Evolutionary conservation across 2,113 vertebrate genomes (phyloP).

Genomic region (Australoheros scitulus): DNA sequence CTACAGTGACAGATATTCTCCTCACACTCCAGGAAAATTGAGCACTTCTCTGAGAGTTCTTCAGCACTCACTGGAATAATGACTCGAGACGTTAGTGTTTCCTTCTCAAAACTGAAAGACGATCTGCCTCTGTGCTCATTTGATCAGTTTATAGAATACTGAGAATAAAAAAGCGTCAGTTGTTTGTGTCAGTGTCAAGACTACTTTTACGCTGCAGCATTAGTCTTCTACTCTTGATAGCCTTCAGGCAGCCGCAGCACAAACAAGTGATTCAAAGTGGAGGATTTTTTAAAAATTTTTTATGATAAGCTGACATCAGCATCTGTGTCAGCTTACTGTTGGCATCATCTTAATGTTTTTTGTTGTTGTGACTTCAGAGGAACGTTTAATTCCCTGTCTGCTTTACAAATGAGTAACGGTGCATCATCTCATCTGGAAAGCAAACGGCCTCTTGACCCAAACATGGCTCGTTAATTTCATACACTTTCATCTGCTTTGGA

Average conservation of each 20-base stretch:
- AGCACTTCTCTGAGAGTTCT: neutral
- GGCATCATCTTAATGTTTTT: conserved; percentile 34
- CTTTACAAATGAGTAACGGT: conserved; percentile 5
- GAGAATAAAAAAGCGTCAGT: conserved; percentile 11
- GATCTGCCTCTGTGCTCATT: neutral
- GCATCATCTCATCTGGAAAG: conserved; percentile 17
- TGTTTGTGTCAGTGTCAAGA: conserved; percentile 16
- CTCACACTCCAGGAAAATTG: neutral
- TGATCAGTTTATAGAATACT: conserved; percentile 25
- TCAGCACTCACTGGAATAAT: neutral
- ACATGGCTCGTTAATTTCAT: conserved; percentile 5
- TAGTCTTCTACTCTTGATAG: neutral
- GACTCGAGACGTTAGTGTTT: neutral
- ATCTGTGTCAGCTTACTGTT: conserved; percentile 26
- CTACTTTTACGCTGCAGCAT: conserved; percentile 34
- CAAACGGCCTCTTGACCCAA: neutral
- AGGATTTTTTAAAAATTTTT: conserved; percentile 21
- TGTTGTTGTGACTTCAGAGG: conserved; percentile 31
- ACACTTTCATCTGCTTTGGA: neutral
- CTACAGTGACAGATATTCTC: conserved; percentile 83
- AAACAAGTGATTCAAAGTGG: conserved; percentile 10
- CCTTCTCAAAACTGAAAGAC: neutral
- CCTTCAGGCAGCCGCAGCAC: conserved; percentile 15
- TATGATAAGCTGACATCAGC: conserved; percentile 48
- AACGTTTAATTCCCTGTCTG: neutral